phyloP scores from a whole-genome alignment of 2,113 vertebrate genomes.

The Myiopsitta monachus region DNA sequence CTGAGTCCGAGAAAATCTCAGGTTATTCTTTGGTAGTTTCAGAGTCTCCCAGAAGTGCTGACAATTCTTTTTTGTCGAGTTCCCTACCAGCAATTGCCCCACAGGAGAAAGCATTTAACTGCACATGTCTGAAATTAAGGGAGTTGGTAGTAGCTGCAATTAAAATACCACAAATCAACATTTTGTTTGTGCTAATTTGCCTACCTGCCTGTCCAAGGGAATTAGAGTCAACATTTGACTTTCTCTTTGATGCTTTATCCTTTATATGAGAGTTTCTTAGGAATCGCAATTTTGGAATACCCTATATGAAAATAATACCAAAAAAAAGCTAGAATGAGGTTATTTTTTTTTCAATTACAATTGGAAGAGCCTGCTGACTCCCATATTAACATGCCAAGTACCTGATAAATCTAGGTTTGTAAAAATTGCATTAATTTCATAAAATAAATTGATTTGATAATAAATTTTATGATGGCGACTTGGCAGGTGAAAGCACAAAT shows the following conservation, averaged over 20 bases:
- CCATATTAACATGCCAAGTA: not conserved
- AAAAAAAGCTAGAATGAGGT: not conserved
- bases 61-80: not conserved
- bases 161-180: not conserved
- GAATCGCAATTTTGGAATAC: not conserved
- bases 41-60: not conserved
- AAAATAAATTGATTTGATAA: slow-evolving; percentile 20
- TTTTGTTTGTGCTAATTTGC: not conserved
- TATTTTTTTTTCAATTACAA: not conserved
- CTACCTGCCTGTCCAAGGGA: not conserved
- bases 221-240: not conserved
- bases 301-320: not conserved
- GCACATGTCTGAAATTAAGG: not conserved
- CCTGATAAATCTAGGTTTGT: not conserved
- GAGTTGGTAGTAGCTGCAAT: not conserved
- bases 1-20: not conserved
- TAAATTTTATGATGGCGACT: not conserved
- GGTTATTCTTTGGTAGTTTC: not conserved
- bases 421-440: not conserved
- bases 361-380: not conserved
- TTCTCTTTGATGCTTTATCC: slow-evolving; percentile 4
- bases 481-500: not conserved
- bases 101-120: not conserved
- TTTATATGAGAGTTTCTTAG: not conserved
- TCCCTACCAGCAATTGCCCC: not conserved